Conservation (phyloP, 2,797 vertebrate species). For the Tauraco hartlaubi region DNA sequence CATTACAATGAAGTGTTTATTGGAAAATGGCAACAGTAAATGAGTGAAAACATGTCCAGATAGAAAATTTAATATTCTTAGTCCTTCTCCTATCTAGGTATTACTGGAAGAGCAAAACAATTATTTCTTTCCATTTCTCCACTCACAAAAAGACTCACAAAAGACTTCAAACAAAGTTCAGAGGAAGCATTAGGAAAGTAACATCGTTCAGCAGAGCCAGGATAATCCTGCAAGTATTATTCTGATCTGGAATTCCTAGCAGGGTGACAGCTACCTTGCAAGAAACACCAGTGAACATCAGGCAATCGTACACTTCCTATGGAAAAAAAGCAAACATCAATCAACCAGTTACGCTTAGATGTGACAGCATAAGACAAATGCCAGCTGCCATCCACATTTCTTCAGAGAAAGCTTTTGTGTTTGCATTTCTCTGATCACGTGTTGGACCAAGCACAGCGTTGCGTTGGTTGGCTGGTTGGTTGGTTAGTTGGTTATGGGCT, state of each 20-base stretch:
- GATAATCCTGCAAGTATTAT: conserved; percentile 50
- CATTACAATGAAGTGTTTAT: neutral
- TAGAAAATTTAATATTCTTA: neutral
- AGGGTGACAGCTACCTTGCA: neutral
- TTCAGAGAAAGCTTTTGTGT: neutral
- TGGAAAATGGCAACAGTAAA: neutral
- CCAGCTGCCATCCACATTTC: neutral
- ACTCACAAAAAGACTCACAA: neutral
- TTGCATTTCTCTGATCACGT: neutral
- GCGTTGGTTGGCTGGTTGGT: neutral
- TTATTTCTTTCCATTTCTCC: neutral
- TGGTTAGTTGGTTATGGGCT: neutral
- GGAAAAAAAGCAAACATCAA: neutral
- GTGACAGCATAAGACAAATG: neutral
- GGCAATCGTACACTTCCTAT: neutral
- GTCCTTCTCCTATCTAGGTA: neutral
- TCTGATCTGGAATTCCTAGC: conserved; percentile 33
- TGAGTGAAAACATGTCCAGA: neutral
- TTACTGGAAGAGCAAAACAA: neutral
- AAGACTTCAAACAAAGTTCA: conserved; percentile 18
- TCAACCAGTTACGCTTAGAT: neutral
- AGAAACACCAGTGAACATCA: neutral
- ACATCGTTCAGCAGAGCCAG: neutral
- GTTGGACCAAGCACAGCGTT: neutral
- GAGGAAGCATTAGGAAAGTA: conserved; percentile 13